These are phyloP conservation scores for Apus apus DNA, from an alignment of 2,113 vertebrate genomes.

Conservation along the genomic window DNA sequence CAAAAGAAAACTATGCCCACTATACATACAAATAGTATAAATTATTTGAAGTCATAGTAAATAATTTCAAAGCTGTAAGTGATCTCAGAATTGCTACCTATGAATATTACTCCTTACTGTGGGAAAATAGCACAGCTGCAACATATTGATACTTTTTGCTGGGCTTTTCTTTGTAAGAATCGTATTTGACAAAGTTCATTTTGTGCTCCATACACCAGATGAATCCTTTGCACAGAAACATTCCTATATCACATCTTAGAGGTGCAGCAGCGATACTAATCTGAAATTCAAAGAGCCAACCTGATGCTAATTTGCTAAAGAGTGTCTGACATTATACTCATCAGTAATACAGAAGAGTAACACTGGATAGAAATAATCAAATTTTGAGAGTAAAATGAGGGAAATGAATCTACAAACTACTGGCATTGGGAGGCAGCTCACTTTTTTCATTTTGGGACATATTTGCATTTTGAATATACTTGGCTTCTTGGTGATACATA, in stretches of 20 bases:
- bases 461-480: slow-evolving; percentile 44
- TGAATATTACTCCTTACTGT: neutral
- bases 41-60: neutral
- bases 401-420: slow-evolving; percentile 34
- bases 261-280: neutral
- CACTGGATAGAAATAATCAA: slow-evolving; percentile 29
- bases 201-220: neutral
- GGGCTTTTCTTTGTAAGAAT: neutral
- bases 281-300: neutral
- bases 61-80: neutral
- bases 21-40: neutral
- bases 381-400: slow-evolving; percentile 22
- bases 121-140: neutral
- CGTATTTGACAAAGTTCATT: neutral
- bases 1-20: neutral
- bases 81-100: neutral
- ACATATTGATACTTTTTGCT: neutral
- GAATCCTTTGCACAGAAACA: neutral
- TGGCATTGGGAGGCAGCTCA: neutral
- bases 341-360: slow-evolving; percentile 37
- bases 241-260: neutral
- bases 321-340: neutral
- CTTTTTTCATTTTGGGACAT: slow-evolving; percentile 17
- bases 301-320: neutral
- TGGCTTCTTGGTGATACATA: slow-evolving; percentile 33